These are phyloP conservation scores for Agrypnia vestita DNA, from an alignment of 1,140 invertebrate species.

Conservation along the genomic window DNA sequence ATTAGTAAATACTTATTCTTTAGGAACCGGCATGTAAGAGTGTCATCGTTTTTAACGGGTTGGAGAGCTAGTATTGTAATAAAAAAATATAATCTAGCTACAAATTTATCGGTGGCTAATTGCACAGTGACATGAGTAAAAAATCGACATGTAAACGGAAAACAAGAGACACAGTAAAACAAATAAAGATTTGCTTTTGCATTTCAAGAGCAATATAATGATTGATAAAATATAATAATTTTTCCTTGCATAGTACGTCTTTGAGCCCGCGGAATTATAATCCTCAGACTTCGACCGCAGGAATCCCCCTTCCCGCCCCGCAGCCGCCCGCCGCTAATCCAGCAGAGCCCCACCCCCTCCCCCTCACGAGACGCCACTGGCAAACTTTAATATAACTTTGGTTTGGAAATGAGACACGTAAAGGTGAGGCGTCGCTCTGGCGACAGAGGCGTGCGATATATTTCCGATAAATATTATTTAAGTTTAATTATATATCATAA, in stretches of 20 bases:
- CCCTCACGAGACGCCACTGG: constrained; percentile 58
- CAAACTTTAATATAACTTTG: constrained; percentile 62
- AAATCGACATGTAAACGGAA: too few species aligned
- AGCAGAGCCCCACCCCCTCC: neutral
- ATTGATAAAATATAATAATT: neutral
- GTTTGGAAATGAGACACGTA: constrained; percentile 62
- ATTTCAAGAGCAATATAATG: too few species aligned
- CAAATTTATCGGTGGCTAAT: too few species aligned
- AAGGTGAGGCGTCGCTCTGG: constrained; percentile 60
- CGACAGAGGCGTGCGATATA: constrained; percentile 41
- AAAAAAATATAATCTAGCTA: too few species aligned
- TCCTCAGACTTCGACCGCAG: constrained; percentile 35
- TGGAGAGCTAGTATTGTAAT: too few species aligned
- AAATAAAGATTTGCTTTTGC: too few species aligned
- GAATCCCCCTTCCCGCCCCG: constrained; percentile 33
- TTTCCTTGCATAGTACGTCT: constrained; percentile 6
- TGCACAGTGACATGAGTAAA: too few species aligned
- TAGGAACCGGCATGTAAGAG: too few species aligned
- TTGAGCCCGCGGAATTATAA: constrained; percentile 57
- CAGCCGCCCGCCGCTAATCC: constrained; percentile 11
- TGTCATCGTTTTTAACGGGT: too few species aligned
- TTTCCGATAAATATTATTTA: neutral
- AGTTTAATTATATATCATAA: too few species aligned
- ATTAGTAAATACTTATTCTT: too few species aligned
- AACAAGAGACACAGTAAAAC: too few species aligned